Evolutionary conservation across 1,140 invertebrate species (phyloP).

Genomic region (Choristoneura fumiferana): DNA sequence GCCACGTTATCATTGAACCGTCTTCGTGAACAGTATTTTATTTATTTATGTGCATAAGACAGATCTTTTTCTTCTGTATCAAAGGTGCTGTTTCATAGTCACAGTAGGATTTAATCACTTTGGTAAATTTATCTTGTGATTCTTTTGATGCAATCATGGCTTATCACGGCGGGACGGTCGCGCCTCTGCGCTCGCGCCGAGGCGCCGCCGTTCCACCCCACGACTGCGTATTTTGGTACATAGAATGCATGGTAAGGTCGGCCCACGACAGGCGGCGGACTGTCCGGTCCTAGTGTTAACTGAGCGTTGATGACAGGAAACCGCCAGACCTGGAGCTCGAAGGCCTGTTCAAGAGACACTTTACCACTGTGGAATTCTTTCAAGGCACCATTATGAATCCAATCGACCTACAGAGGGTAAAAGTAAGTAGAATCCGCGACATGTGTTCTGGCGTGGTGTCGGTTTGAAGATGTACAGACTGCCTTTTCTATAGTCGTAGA

Average conservation of each 20-base stretch:
- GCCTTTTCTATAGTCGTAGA: conserved; percentile 70
- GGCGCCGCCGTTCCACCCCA: conserved; percentile 51
- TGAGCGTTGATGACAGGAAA: conserved; percentile 86
- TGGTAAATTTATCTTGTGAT: conserved; percentile 71
- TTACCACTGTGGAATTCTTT: conserved; percentile 99
- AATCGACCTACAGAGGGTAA: conserved; percentile 98
- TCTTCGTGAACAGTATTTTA: conserved; percentile 64
- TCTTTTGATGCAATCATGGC: conserved; percentile 76
- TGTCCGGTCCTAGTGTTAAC: conserved; percentile 72
- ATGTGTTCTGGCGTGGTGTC: conserved; percentile 69
- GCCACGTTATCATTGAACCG: conserved; percentile 71
- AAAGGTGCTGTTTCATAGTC: conserved; percentile 73
- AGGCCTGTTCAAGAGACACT: conserved; percentile 99
- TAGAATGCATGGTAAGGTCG: conserved; percentile 74
- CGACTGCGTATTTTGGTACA: conserved; percentile 69
- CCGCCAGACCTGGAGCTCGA: conserved; percentile 98
- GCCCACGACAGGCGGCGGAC: conserved; percentile 66
- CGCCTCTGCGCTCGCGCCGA: conserved; percentile 28
- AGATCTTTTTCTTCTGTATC: conserved; percentile 60
- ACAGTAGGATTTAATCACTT: conserved; percentile 75
- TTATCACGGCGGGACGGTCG: conserved; percentile 60
- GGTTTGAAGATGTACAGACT: conserved; percentile 72
- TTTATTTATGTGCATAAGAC: conserved; percentile 64
- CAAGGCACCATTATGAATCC: conserved; percentile 99
- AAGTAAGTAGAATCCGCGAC: conserved; percentile 86